Evolutionary conservation across 2,888 invertebrate species (phyloP), one percentile per base, ranked within the genome.

Genomic region (Melieria omissa): DNA sequence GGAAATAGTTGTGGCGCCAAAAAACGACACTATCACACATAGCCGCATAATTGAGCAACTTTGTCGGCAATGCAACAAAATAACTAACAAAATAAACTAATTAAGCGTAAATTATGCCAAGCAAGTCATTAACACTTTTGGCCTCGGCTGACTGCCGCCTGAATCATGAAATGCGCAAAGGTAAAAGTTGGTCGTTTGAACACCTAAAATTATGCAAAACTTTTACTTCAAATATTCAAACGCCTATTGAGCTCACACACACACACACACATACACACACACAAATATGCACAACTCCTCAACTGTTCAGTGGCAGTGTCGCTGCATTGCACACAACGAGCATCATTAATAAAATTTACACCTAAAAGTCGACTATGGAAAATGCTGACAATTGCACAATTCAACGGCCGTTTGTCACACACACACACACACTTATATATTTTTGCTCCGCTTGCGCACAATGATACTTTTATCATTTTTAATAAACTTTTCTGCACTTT

Each of bases 281-380:
- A 29, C 29, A 29, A 29, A 29, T 29, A 29, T 29, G 29, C 29
- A 29, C 29, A 29, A 29, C 29, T 29, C 3, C 29, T 3, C 29
- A 29, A 29, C 2, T 29, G 29, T 29, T 29, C 29, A 29, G 29
- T 29, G 29, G 29, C 29, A 67, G 61, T 47, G 67, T 67, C 61
- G 41, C 9, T 58, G 44, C 49, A 60, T 16, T 46, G 9, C 49
- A 67, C 42, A 52, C 58, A 60, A 60, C 60, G 63, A 57, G 46
- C 47, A 62, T 71, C 66, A 66, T 71, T 60, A 71, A 67, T 67
- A 66, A 71, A 71, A 71, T 58, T 55, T 63, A 45, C 67, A 67
- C 66, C 62, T 54, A 64, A 67, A 67, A 64, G 63, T 49, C 52
- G 58, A 64, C 67, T 42, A 58, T 63, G 64, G 14, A 64, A 62